Evolutionary conservation across 2,888 invertebrate species (phyloP).

Genomic region (Amphipoea lucens): DNA sequence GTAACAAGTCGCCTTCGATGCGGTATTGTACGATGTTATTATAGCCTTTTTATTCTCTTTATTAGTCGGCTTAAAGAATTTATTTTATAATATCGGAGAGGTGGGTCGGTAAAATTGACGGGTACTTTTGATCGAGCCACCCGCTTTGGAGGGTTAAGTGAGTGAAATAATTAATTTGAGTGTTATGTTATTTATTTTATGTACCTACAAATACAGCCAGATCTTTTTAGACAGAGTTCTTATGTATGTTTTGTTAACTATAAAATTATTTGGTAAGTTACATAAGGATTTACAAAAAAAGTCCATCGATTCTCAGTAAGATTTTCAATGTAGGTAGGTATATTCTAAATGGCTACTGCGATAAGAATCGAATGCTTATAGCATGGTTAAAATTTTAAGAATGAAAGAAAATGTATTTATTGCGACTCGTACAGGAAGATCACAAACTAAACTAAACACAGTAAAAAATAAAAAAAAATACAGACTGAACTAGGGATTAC

Average conservation of each 20-base stretch:
- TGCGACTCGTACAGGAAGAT: too few species aligned
- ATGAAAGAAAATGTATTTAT: too few species aligned
- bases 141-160: slow-evolving; percentile 55
- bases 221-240: not conserved
- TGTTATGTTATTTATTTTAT: slow-evolving; percentile 15
- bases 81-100: slow-evolving; percentile 50
- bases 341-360: not conserved
- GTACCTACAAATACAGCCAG: not conserved
- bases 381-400: too few species aligned
- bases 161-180: slow-evolving; percentile 46
- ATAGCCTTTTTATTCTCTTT: slow-evolving; percentile 47
- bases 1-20: slow-evolving; percentile 70
- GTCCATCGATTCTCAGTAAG: not conserved
- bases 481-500: not conserved
- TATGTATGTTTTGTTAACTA: too few species aligned
- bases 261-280: not conserved
- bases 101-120: slow-evolving; percentile 36
- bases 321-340: not conserved
- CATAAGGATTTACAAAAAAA: not conserved
- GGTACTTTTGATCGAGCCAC: slow-evolving; percentile 45
- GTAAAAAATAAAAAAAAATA: too few species aligned
- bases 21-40: slow-evolving; percentile 66
- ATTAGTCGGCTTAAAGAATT: slow-evolving; percentile 53
- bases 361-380: not conserved
- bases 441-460: not conserved